These are phyloP conservation scores for Nymphalis io DNA, from an alignment of 1,140 invertebrate genomes.

Conservation along the genomic window DNA sequence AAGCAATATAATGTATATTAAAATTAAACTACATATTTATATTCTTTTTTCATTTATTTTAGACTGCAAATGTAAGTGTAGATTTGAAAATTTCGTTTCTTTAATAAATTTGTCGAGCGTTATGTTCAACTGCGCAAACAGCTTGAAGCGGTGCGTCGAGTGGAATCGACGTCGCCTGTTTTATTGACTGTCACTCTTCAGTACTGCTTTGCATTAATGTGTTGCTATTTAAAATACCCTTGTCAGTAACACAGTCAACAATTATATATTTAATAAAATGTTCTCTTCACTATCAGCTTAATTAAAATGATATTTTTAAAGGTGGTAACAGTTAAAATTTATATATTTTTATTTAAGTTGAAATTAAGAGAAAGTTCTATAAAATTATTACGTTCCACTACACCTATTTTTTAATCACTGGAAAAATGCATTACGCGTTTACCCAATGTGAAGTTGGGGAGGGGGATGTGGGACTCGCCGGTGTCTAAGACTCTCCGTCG, in stretches of 20 bases:
- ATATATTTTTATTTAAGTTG: not conserved
- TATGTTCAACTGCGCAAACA: constrained; percentile 12
- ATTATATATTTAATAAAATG: not conserved
- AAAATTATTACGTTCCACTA: not conserved
- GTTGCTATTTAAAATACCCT: constrained; percentile 8
- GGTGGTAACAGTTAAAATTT: not conserved
- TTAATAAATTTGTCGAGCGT: constrained; percentile 7
- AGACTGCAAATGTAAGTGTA: not conserved
- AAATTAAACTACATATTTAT: not conserved
- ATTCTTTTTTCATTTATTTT: not conserved
- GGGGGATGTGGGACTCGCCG: too few species aligned
- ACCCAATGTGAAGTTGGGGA: too few species aligned
- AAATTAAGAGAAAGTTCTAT: not conserved
- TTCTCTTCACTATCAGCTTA: not conserved
- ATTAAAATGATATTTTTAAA: not conserved
- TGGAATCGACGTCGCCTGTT: not conserved
- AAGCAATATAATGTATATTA: not conserved
- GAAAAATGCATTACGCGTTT: too few species aligned
- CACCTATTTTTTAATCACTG: too few species aligned
- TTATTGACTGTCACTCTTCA: constrained; percentile 11
- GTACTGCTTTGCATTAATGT: constrained; percentile 14
- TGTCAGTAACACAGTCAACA: not conserved
- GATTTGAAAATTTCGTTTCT: not conserved
- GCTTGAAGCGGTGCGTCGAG: not conserved
- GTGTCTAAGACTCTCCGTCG: too few species aligned